These are phyloP conservation scores for Alethe castanea DNA, from an alignment of 2,113 vertebrate species.

Conservation along the genomic window DNA sequence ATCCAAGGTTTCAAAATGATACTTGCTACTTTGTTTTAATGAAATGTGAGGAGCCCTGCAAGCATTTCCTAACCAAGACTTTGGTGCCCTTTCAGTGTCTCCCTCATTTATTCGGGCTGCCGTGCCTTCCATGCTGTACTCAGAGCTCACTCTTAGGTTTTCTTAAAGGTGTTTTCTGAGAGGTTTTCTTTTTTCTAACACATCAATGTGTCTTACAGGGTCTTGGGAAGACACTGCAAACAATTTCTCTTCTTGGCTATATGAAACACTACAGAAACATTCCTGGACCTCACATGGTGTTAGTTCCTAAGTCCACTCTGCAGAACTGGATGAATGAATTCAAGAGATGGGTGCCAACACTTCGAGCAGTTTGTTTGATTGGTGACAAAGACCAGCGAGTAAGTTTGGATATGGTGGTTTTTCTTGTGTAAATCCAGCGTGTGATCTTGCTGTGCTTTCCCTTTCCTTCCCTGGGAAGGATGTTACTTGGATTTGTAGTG, in stretches of 20 bases:
- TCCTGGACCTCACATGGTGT: conserved; percentile 98
- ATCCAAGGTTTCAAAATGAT: neutral
- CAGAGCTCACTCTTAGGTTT: neutral
- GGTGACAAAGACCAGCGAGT: conserved; percentile 93
- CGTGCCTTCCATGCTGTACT: neutral
- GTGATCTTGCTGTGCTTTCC: neutral
- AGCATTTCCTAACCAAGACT: neutral
- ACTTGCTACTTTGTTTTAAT: neutral
- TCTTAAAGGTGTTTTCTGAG: neutral
- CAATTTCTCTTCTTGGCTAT: conserved; percentile 95
- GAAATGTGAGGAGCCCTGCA: neutral
- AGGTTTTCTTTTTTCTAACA: neutral
- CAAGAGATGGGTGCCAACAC: conserved; percentile 97
- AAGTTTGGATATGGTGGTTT: neutral
- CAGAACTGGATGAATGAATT: conserved; percentile 99
- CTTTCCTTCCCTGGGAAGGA: neutral
- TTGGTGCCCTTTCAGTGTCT: neutral
- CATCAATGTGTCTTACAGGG: conserved; percentile 74
- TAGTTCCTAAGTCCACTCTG: conserved; percentile 98
- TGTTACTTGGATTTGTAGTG: neutral
- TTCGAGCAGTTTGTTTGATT: conserved; percentile 94
- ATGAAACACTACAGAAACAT: conserved; percentile 99
- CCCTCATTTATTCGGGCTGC: neutral
- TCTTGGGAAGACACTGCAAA: conserved; percentile 96
- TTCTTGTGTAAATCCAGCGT: neutral